These are phyloP conservation scores for Lacerta viridis DNA, from an alignment of 2,797 vertebrate species.

Conservation along the genomic window DNA sequence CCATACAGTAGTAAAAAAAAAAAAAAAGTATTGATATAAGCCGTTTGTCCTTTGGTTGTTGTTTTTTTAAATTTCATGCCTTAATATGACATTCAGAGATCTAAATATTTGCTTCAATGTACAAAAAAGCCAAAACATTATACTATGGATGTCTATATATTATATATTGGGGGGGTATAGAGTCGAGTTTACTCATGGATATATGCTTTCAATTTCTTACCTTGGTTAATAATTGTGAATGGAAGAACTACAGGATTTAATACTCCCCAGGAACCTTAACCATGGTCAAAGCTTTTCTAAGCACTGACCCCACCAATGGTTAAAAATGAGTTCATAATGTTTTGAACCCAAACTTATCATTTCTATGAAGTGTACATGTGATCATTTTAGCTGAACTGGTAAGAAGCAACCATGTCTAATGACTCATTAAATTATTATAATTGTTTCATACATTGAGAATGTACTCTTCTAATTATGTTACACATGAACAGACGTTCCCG, in stretches of 20 bases:
- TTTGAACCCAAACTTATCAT: not conserved
- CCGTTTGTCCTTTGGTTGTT: not conserved
- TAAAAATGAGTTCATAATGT: not conserved
- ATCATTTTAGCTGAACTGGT: not conserved
- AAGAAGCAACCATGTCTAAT: constrained; percentile 15
- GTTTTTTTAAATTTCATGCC: not conserved
- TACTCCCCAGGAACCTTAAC: not conserved
- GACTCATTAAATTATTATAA: not conserved
- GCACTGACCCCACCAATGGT: not conserved
- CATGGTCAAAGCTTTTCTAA: not conserved
- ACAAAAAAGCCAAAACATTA: not conserved
- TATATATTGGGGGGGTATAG: not conserved
- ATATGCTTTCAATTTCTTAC: not conserved
- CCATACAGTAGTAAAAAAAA: not conserved
- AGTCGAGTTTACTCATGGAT: not conserved
- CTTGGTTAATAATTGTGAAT: not conserved
- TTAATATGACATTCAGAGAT: not conserved
- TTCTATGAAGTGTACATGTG: constrained; percentile 9
- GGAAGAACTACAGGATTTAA: not conserved
- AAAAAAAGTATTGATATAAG: not conserved
- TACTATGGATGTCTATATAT: not conserved
- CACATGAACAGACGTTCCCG: not conserved
- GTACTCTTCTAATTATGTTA: not conserved
- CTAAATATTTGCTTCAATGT: not conserved
- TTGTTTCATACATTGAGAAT: constrained; percentile 13